Base-by-base conservation (phyloP, 2,113 vertebrate genomes). In the Saccopteryx bilineata region DNA sequence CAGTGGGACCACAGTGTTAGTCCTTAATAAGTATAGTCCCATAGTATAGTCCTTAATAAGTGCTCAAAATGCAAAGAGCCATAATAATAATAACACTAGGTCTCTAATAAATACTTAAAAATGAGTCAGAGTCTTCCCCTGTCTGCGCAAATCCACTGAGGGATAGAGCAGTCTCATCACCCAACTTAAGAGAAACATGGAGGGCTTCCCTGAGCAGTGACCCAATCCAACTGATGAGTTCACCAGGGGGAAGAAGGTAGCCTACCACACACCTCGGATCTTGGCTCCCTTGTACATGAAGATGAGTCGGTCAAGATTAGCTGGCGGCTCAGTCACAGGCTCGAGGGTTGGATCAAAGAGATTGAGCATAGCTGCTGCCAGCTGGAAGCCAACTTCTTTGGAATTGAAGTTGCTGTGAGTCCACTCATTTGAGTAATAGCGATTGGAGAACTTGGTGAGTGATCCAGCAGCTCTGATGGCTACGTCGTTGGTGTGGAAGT, bases 371-470 rank as follows among this genome's bases (percentile, higher is more conserved):
- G 75, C 91, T 33, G 97, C 97, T 7, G 99, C 99, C 96, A 99
- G 98, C 50, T 99, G 98, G 92, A 97, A 99, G 33, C 99, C 99
- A 76, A 99, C 97, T 96, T 99, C 99, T 96, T 98, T 99, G 54
- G 99, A 99, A 97, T 75, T 99, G 98, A 99, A 99, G 97, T 97
- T 96, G 92, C 94, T 98, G 74, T 99, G 99, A 46, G 98, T 98
- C 99, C 99, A 99, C 19, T 98, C 98, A 9, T 99, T 99, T 2
- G 98, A 96, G 24, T 98, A 98, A 87, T 99, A 99, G 31, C 97
- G 95, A 31, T 98, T 98, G 89, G 99, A 99, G 97, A 99, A 99
- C 82, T 99, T 99, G 61, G 99, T 99, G 92, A 99, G 98, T n/a
- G 99, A 98, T 9, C 99, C 99, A 1, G 99, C 99, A 2, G 98